Percentiles rank a stretch among this genome's conserved stretches.
phyloP scores from a whole-genome alignment of 2,113 vertebrate genomes.

The Galemys pyrenaicus region DNA sequence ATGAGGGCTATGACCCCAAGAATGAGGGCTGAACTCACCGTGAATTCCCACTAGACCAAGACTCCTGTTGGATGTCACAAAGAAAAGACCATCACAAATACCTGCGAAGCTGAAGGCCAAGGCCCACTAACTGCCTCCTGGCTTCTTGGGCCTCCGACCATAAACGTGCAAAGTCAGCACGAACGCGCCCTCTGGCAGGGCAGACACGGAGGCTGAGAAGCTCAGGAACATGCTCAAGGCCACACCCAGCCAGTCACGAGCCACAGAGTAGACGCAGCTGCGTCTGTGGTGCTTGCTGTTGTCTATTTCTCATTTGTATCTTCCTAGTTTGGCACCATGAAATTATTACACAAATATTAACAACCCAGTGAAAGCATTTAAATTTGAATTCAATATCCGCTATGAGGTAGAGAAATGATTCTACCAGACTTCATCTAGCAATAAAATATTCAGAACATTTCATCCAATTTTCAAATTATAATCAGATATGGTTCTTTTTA shows the following conservation, averaged over 20 bases:
- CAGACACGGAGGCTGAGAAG: not conserved
- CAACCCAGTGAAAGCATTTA: slow-evolving; percentile 6
- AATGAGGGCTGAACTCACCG: not conserved
- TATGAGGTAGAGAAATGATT: slow-evolving; percentile 30
- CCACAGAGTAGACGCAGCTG: not conserved
- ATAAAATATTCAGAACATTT: slow-evolving; percentile 51
- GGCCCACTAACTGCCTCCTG: too few species aligned
- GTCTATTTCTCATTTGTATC: not conserved
- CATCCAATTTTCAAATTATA: slow-evolving; percentile 47
- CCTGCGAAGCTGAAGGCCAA: too few species aligned
- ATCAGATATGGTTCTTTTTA: slow-evolving; percentile 37
- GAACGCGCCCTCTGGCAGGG: not conserved
- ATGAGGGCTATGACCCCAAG: not conserved
- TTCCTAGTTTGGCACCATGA: slow-evolving; percentile 4
- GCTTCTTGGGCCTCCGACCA: too few species aligned
- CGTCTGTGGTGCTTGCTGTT: not conserved
- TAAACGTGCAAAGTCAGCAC: not conserved
- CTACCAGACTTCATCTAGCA: slow-evolving; percentile 24
- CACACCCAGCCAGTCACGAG: not conserved
- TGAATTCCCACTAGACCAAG: not conserved
- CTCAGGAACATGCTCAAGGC: not conserved
- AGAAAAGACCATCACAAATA: not conserved
- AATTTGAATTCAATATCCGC: slow-evolving; percentile 45
- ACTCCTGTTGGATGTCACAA: not conserved
- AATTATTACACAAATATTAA: slow-evolving; percentile 48